phyloP scores from a whole-genome alignment of 2,113 vertebrate species.

The Gopherus flavomarginatus region DNA sequence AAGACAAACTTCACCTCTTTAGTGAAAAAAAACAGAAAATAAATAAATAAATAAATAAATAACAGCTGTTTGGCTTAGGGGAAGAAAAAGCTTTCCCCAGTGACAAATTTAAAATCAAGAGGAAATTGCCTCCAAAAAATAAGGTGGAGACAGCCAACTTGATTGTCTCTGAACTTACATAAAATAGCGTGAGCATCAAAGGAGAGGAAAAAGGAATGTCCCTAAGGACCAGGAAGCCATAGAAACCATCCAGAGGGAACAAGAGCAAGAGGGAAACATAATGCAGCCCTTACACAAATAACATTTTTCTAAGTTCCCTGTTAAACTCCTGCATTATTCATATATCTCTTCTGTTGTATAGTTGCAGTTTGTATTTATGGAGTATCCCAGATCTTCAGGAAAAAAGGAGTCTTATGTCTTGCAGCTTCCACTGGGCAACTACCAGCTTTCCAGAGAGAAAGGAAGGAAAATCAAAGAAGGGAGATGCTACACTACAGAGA shows the following conservation, averaged over 20 bases:
- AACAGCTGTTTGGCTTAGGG: constrained; percentile 78
- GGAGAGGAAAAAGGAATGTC: constrained; percentile 39
- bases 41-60: constrained; percentile 68
- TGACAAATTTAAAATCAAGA: constrained; percentile 77
- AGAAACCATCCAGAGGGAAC: constrained; percentile 26
- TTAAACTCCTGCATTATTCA: constrained; percentile 2
- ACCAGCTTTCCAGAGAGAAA: not conserved
- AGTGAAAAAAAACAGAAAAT: constrained; percentile 40
- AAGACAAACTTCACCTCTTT: constrained; percentile 58
- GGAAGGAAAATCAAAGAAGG: not conserved
- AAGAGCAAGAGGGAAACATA: not conserved
- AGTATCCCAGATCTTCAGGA: not conserved
- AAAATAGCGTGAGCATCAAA: constrained; percentile 71
- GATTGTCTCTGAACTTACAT: constrained; percentile 69
- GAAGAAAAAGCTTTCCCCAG: constrained; percentile 70
- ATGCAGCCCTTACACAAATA: not conserved
- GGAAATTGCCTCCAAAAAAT: constrained; percentile 75
- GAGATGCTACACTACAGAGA: not conserved
- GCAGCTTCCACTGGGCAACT: not conserved
- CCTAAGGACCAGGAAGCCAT: constrained; percentile 30
- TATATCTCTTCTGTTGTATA: not conserved
- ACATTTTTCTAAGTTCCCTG: constrained; percentile 6
- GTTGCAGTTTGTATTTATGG: not conserved
- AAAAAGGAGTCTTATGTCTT: not conserved
- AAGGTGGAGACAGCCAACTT: constrained; percentile 54